Evolutionary conservation across 2,113 vertebrate genomes (phyloP).

Genomic region (Dasyprocta punctata): DNA sequence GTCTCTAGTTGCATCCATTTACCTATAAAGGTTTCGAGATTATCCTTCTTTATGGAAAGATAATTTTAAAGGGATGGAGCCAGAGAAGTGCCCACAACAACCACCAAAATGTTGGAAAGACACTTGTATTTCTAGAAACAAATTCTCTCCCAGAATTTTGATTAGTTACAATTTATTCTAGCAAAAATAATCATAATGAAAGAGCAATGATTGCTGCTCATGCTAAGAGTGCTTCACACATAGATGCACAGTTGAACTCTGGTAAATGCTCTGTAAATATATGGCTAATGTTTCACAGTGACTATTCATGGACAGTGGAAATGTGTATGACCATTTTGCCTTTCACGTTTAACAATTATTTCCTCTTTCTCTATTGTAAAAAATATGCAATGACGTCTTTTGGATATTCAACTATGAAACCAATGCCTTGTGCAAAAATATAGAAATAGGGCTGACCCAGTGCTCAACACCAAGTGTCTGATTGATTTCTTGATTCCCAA

Average conservation of each 20-base stretch:
- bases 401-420: neutral
- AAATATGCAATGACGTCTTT: neutral
- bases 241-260: neutral
- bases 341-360: neutral
- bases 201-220: neutral
- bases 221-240: too few relatives aligned
- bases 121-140: neutral
- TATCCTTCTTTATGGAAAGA: too few relatives aligned
- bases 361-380: neutral
- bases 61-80: neutral
- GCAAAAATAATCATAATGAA: neutral
- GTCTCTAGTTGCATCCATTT: too few relatives aligned
- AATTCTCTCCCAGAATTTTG: neutral
- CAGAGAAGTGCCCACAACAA: neutral
- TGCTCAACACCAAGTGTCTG: neutral
- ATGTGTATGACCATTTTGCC: neutral
- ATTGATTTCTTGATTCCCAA: accelerated
- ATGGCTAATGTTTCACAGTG: neutral
- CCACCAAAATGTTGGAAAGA: too few relatives aligned
- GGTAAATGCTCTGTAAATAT: neutral
- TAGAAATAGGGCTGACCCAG: accelerated
- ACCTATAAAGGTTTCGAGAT: too few relatives aligned
- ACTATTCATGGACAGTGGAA: neutral
- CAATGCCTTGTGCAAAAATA: neutral
- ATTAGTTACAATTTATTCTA: neutral